Conservation (phyloP, 2,113 vertebrate species). For the Micromys minutus region DNA sequence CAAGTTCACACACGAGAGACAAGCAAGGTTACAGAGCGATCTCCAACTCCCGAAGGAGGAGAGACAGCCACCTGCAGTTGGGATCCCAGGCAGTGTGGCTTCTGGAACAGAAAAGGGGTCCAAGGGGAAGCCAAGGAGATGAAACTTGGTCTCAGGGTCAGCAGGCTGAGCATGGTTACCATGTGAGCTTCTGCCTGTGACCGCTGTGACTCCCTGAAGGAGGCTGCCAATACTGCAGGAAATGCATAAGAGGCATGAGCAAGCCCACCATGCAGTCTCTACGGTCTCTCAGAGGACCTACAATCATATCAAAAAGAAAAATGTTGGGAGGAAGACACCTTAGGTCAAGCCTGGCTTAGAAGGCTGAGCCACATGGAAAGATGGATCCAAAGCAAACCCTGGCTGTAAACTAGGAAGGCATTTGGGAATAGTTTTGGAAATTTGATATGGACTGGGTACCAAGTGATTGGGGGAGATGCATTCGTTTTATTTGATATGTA, state of each 20-base stretch:
- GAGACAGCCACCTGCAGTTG: not conserved
- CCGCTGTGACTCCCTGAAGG: accelerated
- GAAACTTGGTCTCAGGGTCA: accelerated
- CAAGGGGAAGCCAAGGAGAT: not conserved
- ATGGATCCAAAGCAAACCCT: not conserved
- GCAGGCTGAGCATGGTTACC: not conserved
- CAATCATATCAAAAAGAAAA: conserved; percentile 8
- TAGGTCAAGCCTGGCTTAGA: not conserved
- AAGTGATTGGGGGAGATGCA: not conserved
- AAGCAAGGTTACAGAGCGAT: not conserved
- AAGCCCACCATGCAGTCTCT: not conserved
- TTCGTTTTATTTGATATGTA: not conserved
- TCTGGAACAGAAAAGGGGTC: not conserved
- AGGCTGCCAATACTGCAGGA: not conserved
- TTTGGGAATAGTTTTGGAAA: not conserved
- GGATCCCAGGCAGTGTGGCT: not conserved
- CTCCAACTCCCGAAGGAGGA: not conserved
- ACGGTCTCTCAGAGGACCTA: not conserved
- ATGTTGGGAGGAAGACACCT: not conserved
- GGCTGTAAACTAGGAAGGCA: not conserved
- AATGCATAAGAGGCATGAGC: not conserved
- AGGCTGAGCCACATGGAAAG: not conserved
- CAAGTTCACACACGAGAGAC: not conserved
- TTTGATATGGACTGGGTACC: not conserved
- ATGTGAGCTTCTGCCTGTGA: not conserved